Conservation (phyloP, 1,140 invertebrate species). For the Lepidostoma basale region DNA sequence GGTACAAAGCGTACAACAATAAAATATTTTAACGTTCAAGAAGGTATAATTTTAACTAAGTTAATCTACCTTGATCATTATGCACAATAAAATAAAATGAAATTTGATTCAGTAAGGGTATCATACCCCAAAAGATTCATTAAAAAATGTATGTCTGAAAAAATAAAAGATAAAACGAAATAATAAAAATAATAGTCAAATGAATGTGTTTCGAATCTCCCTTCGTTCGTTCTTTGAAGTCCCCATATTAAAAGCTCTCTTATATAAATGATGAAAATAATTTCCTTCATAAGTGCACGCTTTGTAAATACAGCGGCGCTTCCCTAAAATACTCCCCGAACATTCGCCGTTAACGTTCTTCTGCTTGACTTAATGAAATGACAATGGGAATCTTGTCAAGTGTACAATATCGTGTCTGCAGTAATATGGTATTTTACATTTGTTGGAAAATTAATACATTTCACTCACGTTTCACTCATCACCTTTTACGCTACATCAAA, state of each 20-base stretch:
- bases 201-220: background rate
- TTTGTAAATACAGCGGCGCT: background rate
- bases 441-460: constrained; percentile 1
- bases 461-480: background rate
- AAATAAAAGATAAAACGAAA: background rate
- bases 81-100: too few species aligned
- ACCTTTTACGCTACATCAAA: background rate
- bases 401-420: constrained; percentile 2
- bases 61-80: too few species aligned
- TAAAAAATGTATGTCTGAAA: too few species aligned
- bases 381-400: constrained; percentile 29
- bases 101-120: too few species aligned
- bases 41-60: too few species aligned
- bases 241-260: constrained; percentile 6
- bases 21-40: too few species aligned
- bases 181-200: background rate
- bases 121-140: too few species aligned
- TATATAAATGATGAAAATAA: constrained; percentile 24
- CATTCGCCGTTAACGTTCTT: constrained; percentile 29
- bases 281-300: constrained; percentile 1
- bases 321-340: constrained; percentile 13
- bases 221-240: constrained; percentile 14
- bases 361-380: constrained; percentile 30
- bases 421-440: constrained; percentile 11
- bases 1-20: too few species aligned